Percentiles rank a stretch among this genome's conserved stretches.
phyloP scores from a whole-genome alignment of 2,888 invertebrate species.

The Athalia rosae region DNA sequence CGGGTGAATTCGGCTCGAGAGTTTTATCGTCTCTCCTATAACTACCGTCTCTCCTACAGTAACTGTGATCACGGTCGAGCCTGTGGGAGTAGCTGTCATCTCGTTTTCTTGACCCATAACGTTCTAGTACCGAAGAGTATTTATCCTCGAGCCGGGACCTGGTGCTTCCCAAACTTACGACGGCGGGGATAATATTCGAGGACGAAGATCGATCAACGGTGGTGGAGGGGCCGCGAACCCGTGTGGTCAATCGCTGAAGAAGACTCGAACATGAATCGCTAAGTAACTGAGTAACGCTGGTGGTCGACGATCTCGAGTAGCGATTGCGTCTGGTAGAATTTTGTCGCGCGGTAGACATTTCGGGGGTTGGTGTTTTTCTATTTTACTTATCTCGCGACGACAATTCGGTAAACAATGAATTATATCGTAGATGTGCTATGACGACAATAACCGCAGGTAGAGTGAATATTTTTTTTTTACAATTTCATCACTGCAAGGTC shows the following conservation, averaged over 20 bases:
- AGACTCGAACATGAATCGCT: constrained; percentile 92
- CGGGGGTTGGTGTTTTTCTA: neutral
- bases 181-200: neutral
- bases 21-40: constrained; percentile 78
- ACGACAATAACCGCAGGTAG: neutral
- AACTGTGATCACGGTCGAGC: constrained; percentile 58
- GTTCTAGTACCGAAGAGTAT: constrained; percentile 85
- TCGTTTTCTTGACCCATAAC: constrained; percentile 78
- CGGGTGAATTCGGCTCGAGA: constrained; percentile 76
- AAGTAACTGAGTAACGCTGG: constrained; percentile 89
- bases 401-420: no score
- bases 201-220: constrained; percentile 22
- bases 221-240: constrained; percentile 83
- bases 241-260: constrained; percentile 85
- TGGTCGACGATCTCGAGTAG: constrained; percentile 86
- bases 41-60: constrained; percentile 60
- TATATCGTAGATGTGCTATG: neutral
- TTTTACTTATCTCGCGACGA: no score
- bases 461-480: neutral
- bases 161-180: constrained; percentile 75
- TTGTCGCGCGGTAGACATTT: constrained; percentile 63
- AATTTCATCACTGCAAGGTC: constrained; percentile 8
- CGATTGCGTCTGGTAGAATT: constrained; percentile 79
- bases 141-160: constrained; percentile 86
- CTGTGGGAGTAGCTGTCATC: constrained; percentile 49